A percentile compares a stretch with the other conserved stretches of the same genome.
Conservation (phyloP, 2,113 vertebrate species). For the Melanerpes formicivorus region DNA sequence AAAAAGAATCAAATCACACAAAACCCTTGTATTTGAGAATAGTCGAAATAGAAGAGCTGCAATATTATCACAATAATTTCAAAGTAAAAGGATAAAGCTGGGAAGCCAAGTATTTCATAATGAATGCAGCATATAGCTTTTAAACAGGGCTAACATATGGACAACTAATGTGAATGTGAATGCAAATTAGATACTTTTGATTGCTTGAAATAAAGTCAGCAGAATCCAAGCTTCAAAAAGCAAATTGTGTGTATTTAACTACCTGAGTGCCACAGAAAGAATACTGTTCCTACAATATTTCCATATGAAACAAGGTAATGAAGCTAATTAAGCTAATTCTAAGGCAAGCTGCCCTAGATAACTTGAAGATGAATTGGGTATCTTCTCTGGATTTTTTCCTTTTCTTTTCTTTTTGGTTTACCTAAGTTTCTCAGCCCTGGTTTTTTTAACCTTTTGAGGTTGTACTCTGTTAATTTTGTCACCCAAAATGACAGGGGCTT, state of each 20-base stretch:
- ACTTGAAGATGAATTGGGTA: conserved; percentile 14
- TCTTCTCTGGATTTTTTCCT: neutral
- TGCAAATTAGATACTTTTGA: conserved; percentile 85
- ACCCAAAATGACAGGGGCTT: neutral
- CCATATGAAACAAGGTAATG: conserved; percentile 43
- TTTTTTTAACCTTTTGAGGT: neutral
- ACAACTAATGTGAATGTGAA: conserved; percentile 83
- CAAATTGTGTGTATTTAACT: conserved; percentile 80
- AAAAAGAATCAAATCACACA: conserved; percentile 49
- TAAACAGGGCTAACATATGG: conserved; percentile 87
- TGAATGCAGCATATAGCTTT: conserved; percentile 84
- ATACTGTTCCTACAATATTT: conserved; percentile 58
- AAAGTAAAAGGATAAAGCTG: conserved; percentile 74
- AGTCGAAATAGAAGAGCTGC: conserved; percentile 72
- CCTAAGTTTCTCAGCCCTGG: neutral
- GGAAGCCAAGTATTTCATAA: conserved; percentile 80
- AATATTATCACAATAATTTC: conserved; percentile 77
- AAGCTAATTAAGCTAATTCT: conserved; percentile 52
- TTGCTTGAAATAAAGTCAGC: conserved; percentile 85
- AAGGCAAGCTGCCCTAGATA: conserved; percentile 27
- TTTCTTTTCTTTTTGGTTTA: neutral
- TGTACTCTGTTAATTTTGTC: neutral
- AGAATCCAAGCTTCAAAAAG: conserved; percentile 78
- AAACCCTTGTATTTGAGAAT: conserved; percentile 48
- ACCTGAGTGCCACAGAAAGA: conserved; percentile 71